Percentiles rank a stretch among this genome's conserved stretches.
phyloP scores from a whole-genome alignment of 2,888 invertebrate genomes.

The Drosophila demipolita region DNA sequence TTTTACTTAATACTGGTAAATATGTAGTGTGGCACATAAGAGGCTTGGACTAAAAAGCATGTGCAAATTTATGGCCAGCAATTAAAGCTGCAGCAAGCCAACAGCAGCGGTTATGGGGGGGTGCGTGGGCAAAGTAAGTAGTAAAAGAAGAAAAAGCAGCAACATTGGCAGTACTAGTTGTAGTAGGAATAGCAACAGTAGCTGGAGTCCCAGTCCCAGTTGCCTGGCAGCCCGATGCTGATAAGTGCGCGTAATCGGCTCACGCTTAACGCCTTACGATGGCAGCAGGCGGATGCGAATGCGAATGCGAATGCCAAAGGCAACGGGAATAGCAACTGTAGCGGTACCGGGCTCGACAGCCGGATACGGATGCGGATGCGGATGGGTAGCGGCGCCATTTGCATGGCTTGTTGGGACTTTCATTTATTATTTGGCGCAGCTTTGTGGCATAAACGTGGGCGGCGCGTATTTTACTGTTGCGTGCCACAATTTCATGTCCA shows the following conservation, averaged over 20 bases:
- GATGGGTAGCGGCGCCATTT: constrained; percentile 63
- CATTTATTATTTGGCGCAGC: constrained; percentile 64
- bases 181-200: background rate
- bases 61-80: constrained; percentile 67
- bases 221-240: constrained; percentile 46
- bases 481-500: constrained; percentile 68
- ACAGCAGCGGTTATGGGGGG: background rate
- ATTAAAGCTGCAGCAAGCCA: constrained; percentile 61
- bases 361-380: constrained; percentile 66
- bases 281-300: constrained; percentile 15
- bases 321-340: constrained; percentile 8
- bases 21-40: constrained; percentile 28
- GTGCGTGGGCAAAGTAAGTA: constrained; percentile 33
- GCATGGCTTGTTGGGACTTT: constrained; percentile 56
- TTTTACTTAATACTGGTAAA: constrained; percentile 29
- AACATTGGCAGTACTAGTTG: background rate
- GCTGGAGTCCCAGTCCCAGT: constrained; percentile 28
- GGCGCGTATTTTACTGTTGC: constrained; percentile 61
- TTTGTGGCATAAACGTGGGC: constrained; percentile 25
- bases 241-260: constrained; percentile 78
- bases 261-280: constrained; percentile 69
- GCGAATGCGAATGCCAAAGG: constrained; percentile 18
- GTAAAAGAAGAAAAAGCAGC: constrained; percentile 31
- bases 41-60: constrained; percentile 30
- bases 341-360: constrained; percentile 9